Conservation (phyloP, 2,888 invertebrate genomes). For the Microchrysa polita region DNA sequence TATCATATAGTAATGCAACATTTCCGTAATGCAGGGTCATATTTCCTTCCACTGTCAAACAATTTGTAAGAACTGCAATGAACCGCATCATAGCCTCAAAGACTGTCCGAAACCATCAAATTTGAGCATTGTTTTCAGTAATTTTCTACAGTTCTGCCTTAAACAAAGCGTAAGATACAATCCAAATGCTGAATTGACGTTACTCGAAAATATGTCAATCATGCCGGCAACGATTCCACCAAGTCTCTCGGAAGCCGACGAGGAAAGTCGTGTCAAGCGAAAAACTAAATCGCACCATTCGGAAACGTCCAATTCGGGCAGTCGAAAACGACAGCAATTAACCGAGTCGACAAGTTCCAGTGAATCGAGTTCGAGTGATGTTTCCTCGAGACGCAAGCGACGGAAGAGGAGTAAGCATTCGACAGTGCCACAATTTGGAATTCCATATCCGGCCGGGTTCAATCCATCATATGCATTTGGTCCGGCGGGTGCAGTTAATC, state of each 20-base stretch:
- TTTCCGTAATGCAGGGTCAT: constrained; percentile 54
- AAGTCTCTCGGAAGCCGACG: background rate
- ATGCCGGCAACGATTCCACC: background rate
- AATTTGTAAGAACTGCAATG: constrained; percentile 60
- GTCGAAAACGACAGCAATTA: constrained; percentile 1
- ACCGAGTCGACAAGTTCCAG: constrained; percentile 12
- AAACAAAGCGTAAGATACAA: constrained; percentile 53
- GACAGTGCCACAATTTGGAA: background rate
- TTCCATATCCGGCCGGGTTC: constrained; percentile 21
- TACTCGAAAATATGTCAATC: background rate
- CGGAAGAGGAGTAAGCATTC: background rate
- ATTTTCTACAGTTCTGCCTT: constrained; percentile 61
- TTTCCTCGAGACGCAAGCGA: background rate
- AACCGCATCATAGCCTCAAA: constrained; percentile 56
- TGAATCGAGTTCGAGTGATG: constrained; percentile 9
- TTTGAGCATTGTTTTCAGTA: constrained; percentile 57
- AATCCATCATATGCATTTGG: constrained; percentile 19
- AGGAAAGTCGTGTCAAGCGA: background rate
- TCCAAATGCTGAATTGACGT: constrained; percentile 24
- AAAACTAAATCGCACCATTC: background rate
- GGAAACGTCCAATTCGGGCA: background rate
- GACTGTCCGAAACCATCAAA: constrained; percentile 59
- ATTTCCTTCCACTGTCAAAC: constrained; percentile 59
- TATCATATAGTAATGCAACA: background rate
- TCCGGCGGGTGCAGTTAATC: constrained; percentile 29